phyloP scores from a whole-genome alignment of 2,113 vertebrate species.

The Petaurus breviceps region DNA sequence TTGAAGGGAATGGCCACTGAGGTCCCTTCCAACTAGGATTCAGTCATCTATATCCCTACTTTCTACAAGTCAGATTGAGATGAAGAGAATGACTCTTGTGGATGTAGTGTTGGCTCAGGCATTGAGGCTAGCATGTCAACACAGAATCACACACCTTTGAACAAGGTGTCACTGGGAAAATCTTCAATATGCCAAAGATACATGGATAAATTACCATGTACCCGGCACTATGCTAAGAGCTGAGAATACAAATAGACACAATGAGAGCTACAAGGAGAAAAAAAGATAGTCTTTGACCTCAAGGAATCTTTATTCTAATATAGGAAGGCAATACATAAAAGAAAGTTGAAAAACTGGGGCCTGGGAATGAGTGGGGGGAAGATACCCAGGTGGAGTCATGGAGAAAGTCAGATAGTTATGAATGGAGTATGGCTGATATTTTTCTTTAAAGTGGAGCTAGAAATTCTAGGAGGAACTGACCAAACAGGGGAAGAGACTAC shows the following conservation, averaged over 20 bases:
- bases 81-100: not conserved
- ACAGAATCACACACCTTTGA: not conserved
- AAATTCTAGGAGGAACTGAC: not conserved
- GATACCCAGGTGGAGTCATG: not conserved
- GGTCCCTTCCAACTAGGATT: not conserved
- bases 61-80: not conserved
- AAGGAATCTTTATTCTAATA: not conserved
- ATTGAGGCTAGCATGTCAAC: not conserved
- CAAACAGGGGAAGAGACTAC: not conserved
- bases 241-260: not conserved
- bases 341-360: not conserved
- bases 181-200: not conserved
- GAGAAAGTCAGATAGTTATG: not conserved
- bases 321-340: not conserved
- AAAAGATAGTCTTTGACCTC: not conserved
- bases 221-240: not conserved
- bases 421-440: not conserved
- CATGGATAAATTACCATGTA: not conserved
- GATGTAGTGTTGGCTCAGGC: not conserved
- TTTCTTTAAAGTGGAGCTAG: not conserved
- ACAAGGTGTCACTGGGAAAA: not conserved
- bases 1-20: not conserved
- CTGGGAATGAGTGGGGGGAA: not conserved
- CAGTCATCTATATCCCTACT: not conserved
- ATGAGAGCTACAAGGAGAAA: not conserved